Evolutionary conservation across 2,797 vertebrate genomes (phyloP), one percentile per base, ranked within the genome.

Genomic region (Falco naumanni): DNA sequence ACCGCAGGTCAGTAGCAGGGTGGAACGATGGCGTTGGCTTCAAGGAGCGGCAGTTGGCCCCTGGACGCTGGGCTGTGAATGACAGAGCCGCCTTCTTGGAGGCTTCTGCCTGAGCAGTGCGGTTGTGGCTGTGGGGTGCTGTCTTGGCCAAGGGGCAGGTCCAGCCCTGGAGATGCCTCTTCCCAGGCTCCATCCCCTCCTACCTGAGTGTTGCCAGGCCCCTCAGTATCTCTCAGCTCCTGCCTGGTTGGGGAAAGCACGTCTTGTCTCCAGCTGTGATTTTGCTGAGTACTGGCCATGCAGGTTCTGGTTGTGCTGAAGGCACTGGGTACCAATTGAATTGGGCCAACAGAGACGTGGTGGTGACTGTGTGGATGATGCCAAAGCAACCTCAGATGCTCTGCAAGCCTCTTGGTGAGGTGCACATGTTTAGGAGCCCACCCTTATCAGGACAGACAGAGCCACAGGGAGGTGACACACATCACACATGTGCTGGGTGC

Each of bases 51-150:
- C 29, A 20, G 2, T 13, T 31, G 26, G n/a, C 16, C 39, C 39
- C 71, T 29, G 54, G 29, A 11, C 8, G 6, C 21, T 33, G 60
- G 15, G 39, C 71, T 68, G 65, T 12, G 69, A 29, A 26, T 3
- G 43, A 43, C 24, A 7, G 22, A 37, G 59, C 24, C 39, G 12
- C 12, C 24, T 19, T 26, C 28, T 80, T 2, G 7, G 8, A 48
- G 43, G 11, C 14, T 57, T 53, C 63, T 47, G 10, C 63, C 21
- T 57, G 34, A 53, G 72, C 48, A 56, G 54, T 6, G 21, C 33
- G 54, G 6, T 41, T 26, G 71, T 33, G 47, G 18, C 56, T 0
- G 0, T 3, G 15, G 26, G 1, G 1, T 56, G 41, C 50, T 39
- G 18, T 1, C 3, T 37, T 66, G 63, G 63, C 63, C 63, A 57